Conservation (phyloP, 2,888 invertebrate genomes). For the Lydus trimaculatus region DNA sequence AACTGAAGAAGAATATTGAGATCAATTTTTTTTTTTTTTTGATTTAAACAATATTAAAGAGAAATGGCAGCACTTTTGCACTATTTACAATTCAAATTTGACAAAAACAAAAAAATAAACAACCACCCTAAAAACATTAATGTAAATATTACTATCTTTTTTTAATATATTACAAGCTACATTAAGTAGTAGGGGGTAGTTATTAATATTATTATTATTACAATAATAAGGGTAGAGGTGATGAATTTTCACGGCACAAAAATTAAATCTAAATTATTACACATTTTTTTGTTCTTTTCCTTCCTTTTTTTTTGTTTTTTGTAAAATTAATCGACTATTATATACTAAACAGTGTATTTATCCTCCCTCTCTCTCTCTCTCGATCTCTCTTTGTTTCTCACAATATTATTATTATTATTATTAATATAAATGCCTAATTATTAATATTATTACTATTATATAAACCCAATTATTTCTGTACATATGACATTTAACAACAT, state of each 20-base stretch:
- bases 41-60: neutral
- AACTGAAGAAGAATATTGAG: neutral
- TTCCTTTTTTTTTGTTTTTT: neutral
- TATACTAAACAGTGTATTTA: neutral
- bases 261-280: neutral
- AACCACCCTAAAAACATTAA: neutral
- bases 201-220: no score
- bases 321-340: neutral
- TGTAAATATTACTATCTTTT: no score
- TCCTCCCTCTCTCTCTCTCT: neutral
- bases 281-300: neutral
- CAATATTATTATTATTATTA: no score
- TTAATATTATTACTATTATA: constrained; percentile 20
- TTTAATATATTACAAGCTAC: no score
- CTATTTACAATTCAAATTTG: no score
- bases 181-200: no score
- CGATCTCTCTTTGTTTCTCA: no score
- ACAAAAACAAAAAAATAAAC: neutral
- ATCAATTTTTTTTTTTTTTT: neutral
- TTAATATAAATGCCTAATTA: constrained; percentile 9
- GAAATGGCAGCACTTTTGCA: neutral
- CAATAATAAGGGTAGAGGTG: no score
- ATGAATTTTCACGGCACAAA: neutral
- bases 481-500: constrained; percentile 40
- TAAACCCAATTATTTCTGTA: constrained; percentile 47